These are phyloP conservation scores for Odontophorus gujanensis DNA, from an alignment of 2,113 vertebrate species.

Conservation along the genomic window DNA sequence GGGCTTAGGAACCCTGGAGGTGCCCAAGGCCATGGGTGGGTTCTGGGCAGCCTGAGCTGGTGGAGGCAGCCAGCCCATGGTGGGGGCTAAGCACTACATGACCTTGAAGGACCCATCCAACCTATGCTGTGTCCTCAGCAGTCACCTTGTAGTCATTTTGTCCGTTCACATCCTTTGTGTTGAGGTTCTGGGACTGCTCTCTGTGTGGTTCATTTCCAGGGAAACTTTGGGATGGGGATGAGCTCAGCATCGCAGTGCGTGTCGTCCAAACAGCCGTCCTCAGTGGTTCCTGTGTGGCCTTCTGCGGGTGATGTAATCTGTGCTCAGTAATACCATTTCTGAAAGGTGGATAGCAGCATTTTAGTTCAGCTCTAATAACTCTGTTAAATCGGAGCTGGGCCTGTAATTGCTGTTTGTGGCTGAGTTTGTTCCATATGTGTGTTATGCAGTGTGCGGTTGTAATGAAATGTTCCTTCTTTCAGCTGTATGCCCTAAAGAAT, in stretches of 20 bases:
- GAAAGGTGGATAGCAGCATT: slow-evolving; percentile 36
- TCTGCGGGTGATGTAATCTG: neutral
- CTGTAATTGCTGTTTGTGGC: slow-evolving; percentile 33
- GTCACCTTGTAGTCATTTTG: neutral
- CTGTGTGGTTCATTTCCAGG: neutral
- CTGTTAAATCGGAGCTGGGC: slow-evolving; percentile 40
- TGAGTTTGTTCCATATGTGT: slow-evolving; percentile 21
- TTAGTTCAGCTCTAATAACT: slow-evolving; percentile 72
- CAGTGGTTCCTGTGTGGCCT: neutral
- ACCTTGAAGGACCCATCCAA: neutral
- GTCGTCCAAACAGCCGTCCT: neutral
- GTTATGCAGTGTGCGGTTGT: slow-evolving; percentile 24
- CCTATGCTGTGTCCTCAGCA: neutral
- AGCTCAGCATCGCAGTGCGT: neutral
- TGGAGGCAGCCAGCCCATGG: too few relatives aligned
- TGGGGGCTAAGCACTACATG: too few relatives aligned
- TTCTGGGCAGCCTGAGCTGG: neutral
- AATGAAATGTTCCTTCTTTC: slow-evolving; percentile 18
- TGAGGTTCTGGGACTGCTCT: neutral
- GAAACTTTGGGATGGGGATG: neutral
- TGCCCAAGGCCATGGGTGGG: neutral
- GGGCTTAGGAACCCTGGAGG: neutral
- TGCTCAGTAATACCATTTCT: slow-evolving; percentile 13
- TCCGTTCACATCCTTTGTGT: neutral
- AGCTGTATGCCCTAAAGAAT: slow-evolving; percentile 31